Conservation (phyloP, 2,113 vertebrate species). For the Dicentrarchus labrax region DNA sequence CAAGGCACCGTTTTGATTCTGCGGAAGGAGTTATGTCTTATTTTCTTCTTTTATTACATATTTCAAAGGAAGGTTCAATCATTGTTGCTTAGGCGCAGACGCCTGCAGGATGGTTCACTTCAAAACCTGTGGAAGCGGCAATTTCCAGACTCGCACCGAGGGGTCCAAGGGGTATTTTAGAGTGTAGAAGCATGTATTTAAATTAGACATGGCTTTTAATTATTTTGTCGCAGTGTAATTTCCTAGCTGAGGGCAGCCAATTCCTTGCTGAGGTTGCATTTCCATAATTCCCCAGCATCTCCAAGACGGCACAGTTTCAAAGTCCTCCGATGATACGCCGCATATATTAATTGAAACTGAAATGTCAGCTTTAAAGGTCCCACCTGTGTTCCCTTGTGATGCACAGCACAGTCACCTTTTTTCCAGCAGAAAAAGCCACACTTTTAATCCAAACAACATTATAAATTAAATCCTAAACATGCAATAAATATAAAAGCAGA, state of each 20-base stretch:
- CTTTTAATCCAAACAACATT: slow-evolving; percentile 26
- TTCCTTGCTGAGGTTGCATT: slow-evolving; percentile 75
- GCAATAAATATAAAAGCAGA: neutral
- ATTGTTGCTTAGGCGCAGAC: slow-evolving; percentile 12
- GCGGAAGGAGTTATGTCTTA: slow-evolving; percentile 40
- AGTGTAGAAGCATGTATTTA: slow-evolving; percentile 71
- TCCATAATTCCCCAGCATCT: slow-evolving; percentile 71
- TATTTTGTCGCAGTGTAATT: slow-evolving; percentile 81
- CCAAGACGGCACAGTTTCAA: slow-evolving; percentile 37
- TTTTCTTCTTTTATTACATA: slow-evolving; percentile 52
- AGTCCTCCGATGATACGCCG: slow-evolving; percentile 37
- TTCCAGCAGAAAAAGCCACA: slow-evolving; percentile 2
- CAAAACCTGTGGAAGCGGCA: slow-evolving; percentile 75
- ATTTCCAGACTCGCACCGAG: slow-evolving; percentile 59
- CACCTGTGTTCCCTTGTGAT: slow-evolving; percentile 38
- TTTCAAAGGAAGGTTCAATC: slow-evolving; percentile 55
- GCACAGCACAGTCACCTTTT: neutral
- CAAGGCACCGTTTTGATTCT: slow-evolving; percentile 11
- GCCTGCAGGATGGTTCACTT: slow-evolving; percentile 50
- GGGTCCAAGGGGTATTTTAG: slow-evolving; percentile 66
- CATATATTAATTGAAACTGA: slow-evolving; percentile 71
- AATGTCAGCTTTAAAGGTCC: slow-evolving; percentile 71
- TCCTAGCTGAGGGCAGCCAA: slow-evolving; percentile 74
- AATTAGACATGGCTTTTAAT: slow-evolving; percentile 85
- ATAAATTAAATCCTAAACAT: slow-evolving; percentile 19